These are phyloP conservation scores for Heliconius ismenius DNA, from an alignment of 2,888 invertebrate genomes.

Conservation along the genomic window DNA sequence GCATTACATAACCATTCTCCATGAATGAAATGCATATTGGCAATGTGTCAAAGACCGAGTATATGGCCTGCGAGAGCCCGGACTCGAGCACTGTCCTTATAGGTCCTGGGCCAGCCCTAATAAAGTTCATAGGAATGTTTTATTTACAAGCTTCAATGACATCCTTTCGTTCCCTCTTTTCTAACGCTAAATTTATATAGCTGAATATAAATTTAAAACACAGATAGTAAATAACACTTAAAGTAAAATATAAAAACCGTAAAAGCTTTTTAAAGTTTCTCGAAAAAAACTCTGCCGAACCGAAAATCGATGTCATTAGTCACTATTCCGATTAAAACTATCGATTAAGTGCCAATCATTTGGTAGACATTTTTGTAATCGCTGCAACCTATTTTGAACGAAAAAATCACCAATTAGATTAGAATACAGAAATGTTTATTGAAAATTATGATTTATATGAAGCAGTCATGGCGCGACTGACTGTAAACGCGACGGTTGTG, in stretches of 20 bases:
- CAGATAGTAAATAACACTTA: not conserved
- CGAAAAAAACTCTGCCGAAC: not conserved
- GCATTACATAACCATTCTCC: too few relatives aligned
- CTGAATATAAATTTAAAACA: not conserved
- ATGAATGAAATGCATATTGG: too few relatives aligned
- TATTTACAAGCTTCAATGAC: not conserved
- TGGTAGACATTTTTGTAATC: constrained; percentile 36
- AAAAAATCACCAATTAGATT: not conserved
- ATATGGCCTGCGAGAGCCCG: too few relatives aligned
- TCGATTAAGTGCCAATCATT: constrained; percentile 36
- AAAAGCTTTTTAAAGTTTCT: not conserved
- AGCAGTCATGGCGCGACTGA: too few relatives aligned
- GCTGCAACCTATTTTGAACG: constrained; percentile 17
- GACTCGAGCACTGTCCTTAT: too few relatives aligned
- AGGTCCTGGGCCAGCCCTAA: too few relatives aligned
- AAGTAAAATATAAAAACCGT: not conserved
- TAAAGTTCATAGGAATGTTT: not conserved
- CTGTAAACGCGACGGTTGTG: too few relatives aligned
- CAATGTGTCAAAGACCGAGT: too few relatives aligned
- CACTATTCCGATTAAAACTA: constrained; percentile 38
- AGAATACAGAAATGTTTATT: not conserved
- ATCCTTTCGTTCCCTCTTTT: not conserved
- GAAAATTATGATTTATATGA: not conserved
- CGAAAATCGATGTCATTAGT: constrained; percentile 33
- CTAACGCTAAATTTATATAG: not conserved